Evolutionary conservation across 1,140 invertebrate species (phyloP).

Genomic region (Drosophila auraria): DNA sequence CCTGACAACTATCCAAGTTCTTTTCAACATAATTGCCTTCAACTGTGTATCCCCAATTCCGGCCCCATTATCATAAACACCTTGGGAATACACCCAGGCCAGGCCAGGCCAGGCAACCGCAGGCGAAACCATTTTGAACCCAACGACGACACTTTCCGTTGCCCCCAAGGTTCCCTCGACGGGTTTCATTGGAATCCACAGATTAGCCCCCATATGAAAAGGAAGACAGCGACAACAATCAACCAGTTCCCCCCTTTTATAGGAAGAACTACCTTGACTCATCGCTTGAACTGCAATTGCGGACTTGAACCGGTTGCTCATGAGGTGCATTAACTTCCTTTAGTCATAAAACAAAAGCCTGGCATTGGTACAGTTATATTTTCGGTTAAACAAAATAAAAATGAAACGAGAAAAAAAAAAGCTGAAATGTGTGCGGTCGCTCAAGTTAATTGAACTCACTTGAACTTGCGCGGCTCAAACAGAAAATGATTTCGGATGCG

Average conservation of each 20-base stretch:
- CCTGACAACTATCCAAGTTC: not conserved
- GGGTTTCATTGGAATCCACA: slow-evolving; percentile 17
- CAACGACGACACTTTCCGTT: slow-evolving; percentile 27
- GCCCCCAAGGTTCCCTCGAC: slow-evolving; percentile 16
- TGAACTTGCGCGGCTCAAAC: slow-evolving; percentile 54
- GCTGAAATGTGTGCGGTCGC: slow-evolving; percentile 35
- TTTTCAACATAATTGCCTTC: not conserved
- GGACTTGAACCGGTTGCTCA: slow-evolving; percentile 54
- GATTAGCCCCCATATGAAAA: slow-evolving; percentile 12
- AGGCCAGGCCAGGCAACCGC: not conserved
- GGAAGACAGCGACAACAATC: slow-evolving; percentile 1
- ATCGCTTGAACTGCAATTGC: slow-evolving; percentile 57
- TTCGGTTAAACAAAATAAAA: slow-evolving; percentile 28
- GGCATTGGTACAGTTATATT: slow-evolving; percentile 80
- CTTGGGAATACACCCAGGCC: slow-evolving; percentile 10
- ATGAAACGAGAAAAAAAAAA: slow-evolving; percentile 18
- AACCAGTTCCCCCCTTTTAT: slow-evolving; percentile 32
- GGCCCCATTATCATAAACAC: slow-evolving; percentile 1
- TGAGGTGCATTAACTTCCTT: slow-evolving; percentile 77
- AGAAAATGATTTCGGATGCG: slow-evolving; percentile 62
- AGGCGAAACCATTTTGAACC: slow-evolving; percentile 5
- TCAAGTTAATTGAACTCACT: slow-evolving; percentile 76
- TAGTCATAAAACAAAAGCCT: slow-evolving; percentile 62
- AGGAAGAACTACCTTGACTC: slow-evolving; percentile 66
- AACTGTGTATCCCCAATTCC: not conserved